Evolutionary conservation across 2,888 invertebrate species (phyloP).

Genomic region (Chloroclystis v-ata): DNA sequence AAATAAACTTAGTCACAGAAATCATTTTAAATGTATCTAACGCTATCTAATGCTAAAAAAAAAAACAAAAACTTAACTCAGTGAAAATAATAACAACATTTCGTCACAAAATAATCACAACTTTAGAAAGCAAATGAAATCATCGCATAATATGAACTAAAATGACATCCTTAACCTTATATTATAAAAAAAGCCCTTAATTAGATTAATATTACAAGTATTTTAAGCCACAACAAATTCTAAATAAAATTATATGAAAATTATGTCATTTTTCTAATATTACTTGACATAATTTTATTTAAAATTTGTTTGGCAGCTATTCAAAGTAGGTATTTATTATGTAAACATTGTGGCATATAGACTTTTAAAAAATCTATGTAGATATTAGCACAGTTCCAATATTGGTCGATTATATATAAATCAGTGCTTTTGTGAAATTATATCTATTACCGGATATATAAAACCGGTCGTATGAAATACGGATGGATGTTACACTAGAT

Average conservation of each 20-base stretch:
- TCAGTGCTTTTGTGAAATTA: conserved; percentile 15
- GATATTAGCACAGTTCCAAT: background rate
- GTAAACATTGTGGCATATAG: conserved; percentile 2
- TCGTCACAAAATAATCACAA: conserved; percentile 42
- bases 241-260: too few species aligned
- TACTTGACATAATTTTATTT: too few species aligned
- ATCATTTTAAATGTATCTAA: conserved; percentile 34
- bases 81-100: conserved; percentile 45
- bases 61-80: conserved; percentile 65
- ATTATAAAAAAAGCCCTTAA: background rate
- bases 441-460: background rate
- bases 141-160: conserved; percentile 8
- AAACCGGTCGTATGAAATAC: background rate
- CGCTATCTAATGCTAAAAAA: conserved; percentile 39
- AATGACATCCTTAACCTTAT: conserved; percentile 1
- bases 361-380: background rate
- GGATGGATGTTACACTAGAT: background rate
- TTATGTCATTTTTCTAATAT: too few species aligned
- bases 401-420: conserved; percentile 13
- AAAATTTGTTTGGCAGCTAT: too few species aligned
- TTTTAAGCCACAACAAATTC: too few species aligned
- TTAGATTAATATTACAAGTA: background rate
- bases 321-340: too few species aligned
- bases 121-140: conserved; percentile 31
- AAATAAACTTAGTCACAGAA: conserved; percentile 19